Conservation (phyloP, 2,113 vertebrate genomes). For the Stigmatopora argus region DNA sequence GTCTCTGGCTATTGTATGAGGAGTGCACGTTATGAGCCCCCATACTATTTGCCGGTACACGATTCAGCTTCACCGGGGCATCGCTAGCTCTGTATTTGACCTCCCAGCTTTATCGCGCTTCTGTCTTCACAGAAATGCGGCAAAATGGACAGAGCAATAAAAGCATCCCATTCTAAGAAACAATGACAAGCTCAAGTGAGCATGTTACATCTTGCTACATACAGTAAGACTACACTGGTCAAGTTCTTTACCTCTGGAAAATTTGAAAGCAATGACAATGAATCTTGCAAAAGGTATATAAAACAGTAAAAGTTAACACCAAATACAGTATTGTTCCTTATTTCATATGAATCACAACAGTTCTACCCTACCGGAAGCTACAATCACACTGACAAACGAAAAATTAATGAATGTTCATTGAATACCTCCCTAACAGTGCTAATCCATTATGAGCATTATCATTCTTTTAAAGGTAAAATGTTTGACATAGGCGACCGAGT, state of each 20-base stretch:
- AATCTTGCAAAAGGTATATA: neutral
- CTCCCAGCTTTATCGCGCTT: conserved; percentile 31
- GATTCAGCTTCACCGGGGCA: conserved; percentile 60
- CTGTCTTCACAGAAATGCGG: conserved; percentile 44
- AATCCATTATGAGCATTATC: neutral
- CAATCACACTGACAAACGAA: neutral
- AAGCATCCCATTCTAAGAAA: conserved; percentile 21
- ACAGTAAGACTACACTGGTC: conserved; percentile 15
- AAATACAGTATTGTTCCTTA: neutral
- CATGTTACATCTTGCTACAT: conserved; percentile 7
- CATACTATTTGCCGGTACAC: conserved; percentile 62
- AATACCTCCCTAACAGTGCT: neutral
- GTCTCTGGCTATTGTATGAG: conserved; percentile 63
- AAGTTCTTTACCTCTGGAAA: conserved; percentile 14
- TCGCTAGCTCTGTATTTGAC: conserved; percentile 57
- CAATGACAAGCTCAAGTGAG: conserved; percentile 19
- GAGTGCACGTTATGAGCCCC: conserved; percentile 60
- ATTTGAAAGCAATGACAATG: neutral
- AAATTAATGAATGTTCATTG: neutral
- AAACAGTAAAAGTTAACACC: neutral
- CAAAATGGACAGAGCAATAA: conserved; percentile 42
- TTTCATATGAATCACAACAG: neutral
- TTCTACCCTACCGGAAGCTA: neutral
- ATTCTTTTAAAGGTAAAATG: neutral
- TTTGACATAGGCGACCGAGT: no score